Evolutionary conservation across 2,797 vertebrate species (phyloP), one percentile per base, ranked within the genome.

Genomic region (Danio choprae): DNA sequence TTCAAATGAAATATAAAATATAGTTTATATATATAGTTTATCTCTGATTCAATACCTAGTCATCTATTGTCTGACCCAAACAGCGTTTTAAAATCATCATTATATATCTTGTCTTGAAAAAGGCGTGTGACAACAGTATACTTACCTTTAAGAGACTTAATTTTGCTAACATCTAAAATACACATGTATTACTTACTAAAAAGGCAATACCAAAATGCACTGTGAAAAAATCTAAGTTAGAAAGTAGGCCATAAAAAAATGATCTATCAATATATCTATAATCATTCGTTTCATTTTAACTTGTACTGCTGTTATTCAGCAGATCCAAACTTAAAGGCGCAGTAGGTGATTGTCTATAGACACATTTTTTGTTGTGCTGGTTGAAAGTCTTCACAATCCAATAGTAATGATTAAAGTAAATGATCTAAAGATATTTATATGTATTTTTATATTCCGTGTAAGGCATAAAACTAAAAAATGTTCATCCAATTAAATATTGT

Each of bases 11-110:
- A 16, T 0, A 7, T 2, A 16, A 56, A 56, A 56, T n/a, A 13
- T 44, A n/a, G n/a, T n/a, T n/a, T n/a, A n/a, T n/a, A n/a, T 43
- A 63, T 56, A 56, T 55, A 55, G 46, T 38, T 69, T 69, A 29
- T 36, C 9, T 7, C 29, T 51, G 16, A 38, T 69, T 2, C 29
- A 69, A 69, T 69, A 29, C 63, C 13, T 67, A 40, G 48, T 51
- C n/a, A 53, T 69, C 36, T 40, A 69, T 51, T 53, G 9, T 53
- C 67, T 69, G 16, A n/a, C 48, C 29, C 38, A 38, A 7, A 60
- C 12, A 51, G 51, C 15, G 18, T n/a, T 69, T 69, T 69, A n/a
- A 29, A 29, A 29, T 29, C 29, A 16, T 36, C 10, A 51, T 69
- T 51, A 51, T 18, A 51, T 15, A 6, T 50, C 8, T 67, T 29